These are phyloP conservation scores for Eueremaeus valkanovi DNA, from an alignment of 2,888 invertebrate genomes.

Conservation along the genomic window DNA sequence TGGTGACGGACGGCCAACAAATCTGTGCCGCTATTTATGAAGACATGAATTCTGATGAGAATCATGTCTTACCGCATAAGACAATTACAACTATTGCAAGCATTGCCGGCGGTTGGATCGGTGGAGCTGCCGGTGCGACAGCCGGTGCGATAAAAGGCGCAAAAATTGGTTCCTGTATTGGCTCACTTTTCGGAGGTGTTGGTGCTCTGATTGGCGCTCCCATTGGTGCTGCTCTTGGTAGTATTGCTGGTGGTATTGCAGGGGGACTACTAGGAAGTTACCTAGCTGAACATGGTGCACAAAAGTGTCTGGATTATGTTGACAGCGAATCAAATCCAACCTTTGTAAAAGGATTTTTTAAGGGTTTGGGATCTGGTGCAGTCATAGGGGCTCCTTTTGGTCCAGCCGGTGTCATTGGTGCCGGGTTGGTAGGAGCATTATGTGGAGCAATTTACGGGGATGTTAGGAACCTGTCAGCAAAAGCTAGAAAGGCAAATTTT, in stretches of 20 bases:
- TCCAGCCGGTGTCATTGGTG: too few species aligned
- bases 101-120: not conserved
- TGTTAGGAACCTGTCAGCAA: too few species aligned
- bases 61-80: not conserved
- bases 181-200: not conserved
- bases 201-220: not conserved
- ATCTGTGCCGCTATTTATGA: not conserved
- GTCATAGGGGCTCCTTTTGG: too few species aligned
- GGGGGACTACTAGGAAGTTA: conserved; percentile 9
- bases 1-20: not conserved
- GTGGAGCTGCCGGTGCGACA: not conserved
- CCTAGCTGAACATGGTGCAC: too few species aligned
- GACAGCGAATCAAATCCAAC: too few species aligned
- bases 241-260: conserved; percentile 2
- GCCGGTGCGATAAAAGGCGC: not conserved
- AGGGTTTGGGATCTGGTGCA: too few species aligned
- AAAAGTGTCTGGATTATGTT: too few species aligned
- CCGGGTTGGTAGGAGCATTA: too few species aligned
- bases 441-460: too few species aligned
- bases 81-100: not conserved
- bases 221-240: not conserved
- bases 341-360: too few species aligned
- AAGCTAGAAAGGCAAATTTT: too few species aligned
- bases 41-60: not conserved
- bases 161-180: not conserved